Base-by-base conservation (phyloP, 2,113 vertebrate species). In the Clupea harengus region DNA sequence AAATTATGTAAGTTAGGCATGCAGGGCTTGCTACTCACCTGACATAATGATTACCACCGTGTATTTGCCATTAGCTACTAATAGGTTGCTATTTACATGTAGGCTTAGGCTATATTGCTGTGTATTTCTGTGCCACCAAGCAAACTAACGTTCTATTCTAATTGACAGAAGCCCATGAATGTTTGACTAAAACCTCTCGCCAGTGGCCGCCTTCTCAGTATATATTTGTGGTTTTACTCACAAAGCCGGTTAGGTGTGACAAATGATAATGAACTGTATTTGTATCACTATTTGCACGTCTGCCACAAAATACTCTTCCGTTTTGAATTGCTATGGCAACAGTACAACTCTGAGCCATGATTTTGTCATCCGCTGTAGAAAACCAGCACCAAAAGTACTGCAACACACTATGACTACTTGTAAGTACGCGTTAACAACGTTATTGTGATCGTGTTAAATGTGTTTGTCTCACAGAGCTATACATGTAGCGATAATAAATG, bases 241-340 rank as follows among this genome's bases (percentile, higher is more conserved):
- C 18, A 52, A 60, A 22, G 18, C 54, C n/a, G 1, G 57, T n/a
- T 64, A 22, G 45, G 83, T 39, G 1, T 0, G 17, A 1, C 18
- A 45, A n/a, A 80, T 11, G 45, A 45, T 32, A 0, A 0, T 11
- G 47, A 80, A 2, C 20, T 3, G 46, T 18, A 20, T 2, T 64
- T 57, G 13, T n/a, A 13, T 11, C 17, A 13, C 32, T 67, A 28
- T 67, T 72, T 72, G 25, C 25, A 15, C 64, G 28, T 13, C 32
- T 39, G 5, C 28, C 11, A 39, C 10, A 5, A 17, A 78, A 39
- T 13, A 32, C 32, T 32, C 28, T 78, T 78, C 72, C 72, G 72
- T 78, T 78, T 39, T 0, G 11, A 64, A 52, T 90, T 81, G 50
- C 89, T 54, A 89, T 87, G 84, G 83, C 83, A 86, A 90, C 89